phyloP scores from a whole-genome alignment of 2,888 invertebrate species.

The Lasioglossum calceatum region DNA sequence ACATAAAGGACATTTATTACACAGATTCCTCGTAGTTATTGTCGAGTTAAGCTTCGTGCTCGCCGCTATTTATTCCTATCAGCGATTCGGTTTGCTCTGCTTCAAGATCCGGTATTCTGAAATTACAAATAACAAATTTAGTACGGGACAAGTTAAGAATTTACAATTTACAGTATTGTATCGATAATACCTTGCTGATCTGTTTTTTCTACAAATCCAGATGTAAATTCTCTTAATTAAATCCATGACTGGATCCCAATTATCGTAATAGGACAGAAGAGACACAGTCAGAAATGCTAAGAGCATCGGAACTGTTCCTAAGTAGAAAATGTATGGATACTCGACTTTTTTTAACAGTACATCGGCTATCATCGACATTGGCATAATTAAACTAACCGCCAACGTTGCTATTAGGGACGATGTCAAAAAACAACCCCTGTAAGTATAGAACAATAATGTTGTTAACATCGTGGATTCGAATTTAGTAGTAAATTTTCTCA shows the following conservation, averaged over 20 bases:
- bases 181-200: constrained; percentile 84
- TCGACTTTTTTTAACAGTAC: constrained; percentile 89
- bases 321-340: constrained; percentile 90
- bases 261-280: constrained; percentile 90
- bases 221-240: constrained; percentile 85
- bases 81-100: constrained; percentile 90
- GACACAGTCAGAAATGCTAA: constrained; percentile 90
- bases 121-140: constrained; percentile 75
- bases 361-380: constrained; percentile 95
- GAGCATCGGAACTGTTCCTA: constrained; percentile 92
- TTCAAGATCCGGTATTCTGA: constrained; percentile 87
- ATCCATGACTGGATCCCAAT: constrained; percentile 91
- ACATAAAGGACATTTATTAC: constrained; percentile 63
- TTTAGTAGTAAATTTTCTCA: background rate
- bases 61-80: constrained; percentile 87
- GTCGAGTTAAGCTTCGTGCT: constrained; percentile 86
- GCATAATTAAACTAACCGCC: constrained; percentile 94
- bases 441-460: constrained; percentile 69
- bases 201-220: constrained; percentile 85
- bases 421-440: constrained; percentile 97
- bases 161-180: background rate
- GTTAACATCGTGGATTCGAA: background rate
- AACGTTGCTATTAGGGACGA: constrained; percentile 95
- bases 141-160: no score
- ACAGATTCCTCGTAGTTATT: constrained; percentile 70